phyloP scores from a whole-genome alignment of 1,140 invertebrate species.

The Dendroctonus ponderosae region DNA sequence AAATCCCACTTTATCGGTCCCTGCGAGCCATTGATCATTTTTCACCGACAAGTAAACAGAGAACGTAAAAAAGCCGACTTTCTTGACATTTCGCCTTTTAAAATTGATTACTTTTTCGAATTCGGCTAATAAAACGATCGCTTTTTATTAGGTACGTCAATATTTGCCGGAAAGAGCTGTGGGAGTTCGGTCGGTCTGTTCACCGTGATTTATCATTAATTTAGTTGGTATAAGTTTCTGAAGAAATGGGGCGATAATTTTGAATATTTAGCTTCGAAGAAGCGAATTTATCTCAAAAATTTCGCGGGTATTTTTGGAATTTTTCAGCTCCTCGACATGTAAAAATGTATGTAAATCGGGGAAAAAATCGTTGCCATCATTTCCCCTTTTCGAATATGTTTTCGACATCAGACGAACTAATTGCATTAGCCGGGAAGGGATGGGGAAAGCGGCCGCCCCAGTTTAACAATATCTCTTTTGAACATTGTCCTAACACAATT shows the following conservation, averaged over 20 bases:
- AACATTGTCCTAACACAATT: no score
- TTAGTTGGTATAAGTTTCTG: not conserved
- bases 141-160: constrained; percentile 28
- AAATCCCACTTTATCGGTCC: not conserved
- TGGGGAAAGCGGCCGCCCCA: no score
- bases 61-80: constrained; percentile 21
- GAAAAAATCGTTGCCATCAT: no score
- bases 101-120: constrained; percentile 32
- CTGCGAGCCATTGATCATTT: constrained; percentile 21
- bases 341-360: no score
- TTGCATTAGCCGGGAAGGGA: no score
- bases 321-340: no score
- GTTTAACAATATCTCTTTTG: no score
- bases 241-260: not conserved
- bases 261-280: no score
- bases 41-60: constrained; percentile 19
- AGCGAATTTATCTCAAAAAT: no score
- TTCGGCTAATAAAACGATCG: constrained; percentile 30
- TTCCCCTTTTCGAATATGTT: no score
- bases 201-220: constrained; percentile 12
- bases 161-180: constrained; percentile 8
- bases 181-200: not conserved
- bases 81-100: constrained; percentile 20
- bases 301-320: no score
- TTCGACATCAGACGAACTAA: no score